phyloP scores from a whole-genome alignment of 1,140 invertebrate species.

The Aphidius ervi region DNA sequence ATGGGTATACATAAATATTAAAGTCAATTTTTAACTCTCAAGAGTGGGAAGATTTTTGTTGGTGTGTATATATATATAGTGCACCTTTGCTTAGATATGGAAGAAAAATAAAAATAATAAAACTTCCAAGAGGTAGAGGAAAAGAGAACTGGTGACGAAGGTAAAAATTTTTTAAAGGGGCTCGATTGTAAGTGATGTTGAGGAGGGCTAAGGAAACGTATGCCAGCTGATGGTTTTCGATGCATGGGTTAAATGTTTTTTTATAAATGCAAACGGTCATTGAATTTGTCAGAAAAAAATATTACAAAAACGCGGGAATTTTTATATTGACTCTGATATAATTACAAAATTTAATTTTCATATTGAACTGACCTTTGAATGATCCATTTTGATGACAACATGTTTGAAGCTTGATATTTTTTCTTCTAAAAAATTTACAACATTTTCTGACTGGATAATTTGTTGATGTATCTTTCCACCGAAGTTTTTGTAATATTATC shows the following conservation, averaged over 20 bases:
- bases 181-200: neutral
- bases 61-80: neutral
- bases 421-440: no score
- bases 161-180: neutral
- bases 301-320: neutral
- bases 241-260: neutral
- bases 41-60: no score
- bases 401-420: no score
- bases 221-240: constrained; percentile 20
- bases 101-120: neutral
- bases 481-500: no score
- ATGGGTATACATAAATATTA: neutral
- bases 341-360: neutral
- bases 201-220: constrained; percentile 2
- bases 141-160: constrained; percentile 6
- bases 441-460: no score
- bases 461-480: no score
- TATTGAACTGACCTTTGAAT: no score
- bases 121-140: neutral
- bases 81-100: neutral
- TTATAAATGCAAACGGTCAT: neutral
- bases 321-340: neutral
- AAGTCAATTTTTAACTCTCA: no score
- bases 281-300: neutral
- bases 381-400: no score